phyloP scores from a whole-genome alignment of 1,140 invertebrate species.

The Anastrepha ludens region DNA sequence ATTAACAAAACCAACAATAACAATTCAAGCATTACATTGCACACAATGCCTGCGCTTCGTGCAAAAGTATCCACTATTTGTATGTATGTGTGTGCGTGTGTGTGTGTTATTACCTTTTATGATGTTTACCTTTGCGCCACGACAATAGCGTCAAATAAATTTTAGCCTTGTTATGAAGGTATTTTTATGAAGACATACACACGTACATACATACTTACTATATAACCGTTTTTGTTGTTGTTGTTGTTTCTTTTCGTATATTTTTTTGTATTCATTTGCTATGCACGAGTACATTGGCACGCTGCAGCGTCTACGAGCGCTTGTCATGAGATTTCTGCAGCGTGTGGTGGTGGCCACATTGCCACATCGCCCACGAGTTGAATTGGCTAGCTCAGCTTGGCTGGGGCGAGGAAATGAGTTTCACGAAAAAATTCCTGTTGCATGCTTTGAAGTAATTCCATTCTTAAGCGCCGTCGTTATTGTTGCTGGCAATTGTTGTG shows the following conservation, averaged over 20 bases:
- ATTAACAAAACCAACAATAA: not conserved
- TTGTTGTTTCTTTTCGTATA: not conserved
- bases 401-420: not conserved
- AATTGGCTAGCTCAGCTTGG: not conserved
- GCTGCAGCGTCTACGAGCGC: not conserved
- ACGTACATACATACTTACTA: not conserved
- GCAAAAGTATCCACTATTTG: not conserved
- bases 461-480: not conserved
- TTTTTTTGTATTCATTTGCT: not conserved
- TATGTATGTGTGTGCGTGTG: not conserved
- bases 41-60: not conserved
- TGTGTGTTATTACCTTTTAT: not conserved
- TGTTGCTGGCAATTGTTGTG: not conserved
- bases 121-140: slow-evolving; percentile 2
- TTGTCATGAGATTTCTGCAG: slow-evolving; percentile 38
- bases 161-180: slow-evolving; percentile 51
- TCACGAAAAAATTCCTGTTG: slow-evolving; percentile 39
- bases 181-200: slow-evolving; percentile 1
- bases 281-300: not conserved
- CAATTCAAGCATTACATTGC: not conserved
- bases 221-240: too few species aligned
- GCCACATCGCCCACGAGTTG: not conserved
- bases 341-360: not conserved
- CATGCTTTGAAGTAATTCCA: slow-evolving; percentile 46
- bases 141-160: slow-evolving; percentile 53